Evolutionary conservation across 2,113 vertebrate genomes (phyloP).

Genomic region (Entelurus aequoreus): DNA sequence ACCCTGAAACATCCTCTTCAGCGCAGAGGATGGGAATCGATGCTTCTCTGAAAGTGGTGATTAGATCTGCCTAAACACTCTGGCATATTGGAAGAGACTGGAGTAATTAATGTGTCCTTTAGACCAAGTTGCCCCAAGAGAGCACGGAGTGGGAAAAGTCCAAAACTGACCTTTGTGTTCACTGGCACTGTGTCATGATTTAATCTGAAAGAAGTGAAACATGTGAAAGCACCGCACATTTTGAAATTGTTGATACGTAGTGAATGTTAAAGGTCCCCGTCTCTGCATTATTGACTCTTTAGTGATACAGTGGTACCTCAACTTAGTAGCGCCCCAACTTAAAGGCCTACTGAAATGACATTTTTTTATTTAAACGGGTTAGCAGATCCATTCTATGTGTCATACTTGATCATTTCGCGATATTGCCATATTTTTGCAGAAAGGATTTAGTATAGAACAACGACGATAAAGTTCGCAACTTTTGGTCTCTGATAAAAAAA

Average conservation of each 20-base stretch:
- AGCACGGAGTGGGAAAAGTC: conserved; percentile 12
- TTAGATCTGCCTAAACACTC: conserved; percentile 41
- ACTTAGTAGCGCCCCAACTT: no score
- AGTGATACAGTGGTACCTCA: neutral
- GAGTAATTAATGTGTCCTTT: conserved; percentile 51
- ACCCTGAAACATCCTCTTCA: conserved; percentile 32
- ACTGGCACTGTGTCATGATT: neutral
- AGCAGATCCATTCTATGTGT: no score
- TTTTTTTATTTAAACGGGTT: no score
- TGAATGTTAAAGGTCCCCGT: neutral
- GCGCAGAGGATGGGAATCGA: conserved; percentile 26
- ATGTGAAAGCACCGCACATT: conserved; percentile 1
- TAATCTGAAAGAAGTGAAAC: conserved; percentile 2
- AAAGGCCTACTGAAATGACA: no score
- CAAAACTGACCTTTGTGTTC: conserved; percentile 7
- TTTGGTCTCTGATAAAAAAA: no score
- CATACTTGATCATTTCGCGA: no score
- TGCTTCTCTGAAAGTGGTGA: conserved; percentile 35
- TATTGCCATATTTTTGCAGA: no score
- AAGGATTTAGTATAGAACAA: no score
- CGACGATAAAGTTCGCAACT: no score
- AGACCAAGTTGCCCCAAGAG: conserved; percentile 29
- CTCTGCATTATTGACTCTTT: neutral
- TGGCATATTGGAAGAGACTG: conserved; percentile 44
- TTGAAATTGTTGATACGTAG: no score